Conservation (phyloP, 2,113 vertebrate species). For the Spilogale gracilis region DNA sequence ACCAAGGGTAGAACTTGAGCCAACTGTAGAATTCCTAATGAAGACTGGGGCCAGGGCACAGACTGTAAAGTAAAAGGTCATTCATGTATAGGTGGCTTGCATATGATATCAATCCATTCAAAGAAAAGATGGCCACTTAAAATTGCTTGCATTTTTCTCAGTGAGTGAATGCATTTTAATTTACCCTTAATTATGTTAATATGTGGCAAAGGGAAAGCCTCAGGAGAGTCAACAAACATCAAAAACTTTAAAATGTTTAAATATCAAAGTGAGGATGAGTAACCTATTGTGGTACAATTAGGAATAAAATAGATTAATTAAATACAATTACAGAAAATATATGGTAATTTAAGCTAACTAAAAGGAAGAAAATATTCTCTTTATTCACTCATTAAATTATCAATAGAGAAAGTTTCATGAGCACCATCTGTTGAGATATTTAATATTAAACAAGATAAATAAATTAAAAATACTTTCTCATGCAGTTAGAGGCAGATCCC, state of each 20-base stretch:
- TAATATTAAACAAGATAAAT: slow-evolving; percentile 19
- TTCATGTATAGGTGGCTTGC: too few species aligned
- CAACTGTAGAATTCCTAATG: too few species aligned
- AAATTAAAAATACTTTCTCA: neutral
- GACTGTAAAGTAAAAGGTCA: accelerated
- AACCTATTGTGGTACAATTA: neutral
- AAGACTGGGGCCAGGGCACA: neutral
- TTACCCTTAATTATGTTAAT: neutral
- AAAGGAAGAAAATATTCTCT: neutral
- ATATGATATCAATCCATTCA: neutral
- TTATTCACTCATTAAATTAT: neutral
- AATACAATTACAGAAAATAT: slow-evolving; percentile 13
- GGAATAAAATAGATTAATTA: neutral
- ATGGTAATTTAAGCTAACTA: slow-evolving; percentile 27
- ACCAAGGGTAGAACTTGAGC: neutral
- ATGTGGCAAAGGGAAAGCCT: neutral
- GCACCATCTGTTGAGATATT: slow-evolving; percentile 41
- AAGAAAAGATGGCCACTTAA: neutral
- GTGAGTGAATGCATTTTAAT: neutral
- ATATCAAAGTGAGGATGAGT: neutral
- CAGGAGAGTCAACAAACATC: neutral
- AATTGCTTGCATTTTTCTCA: too few species aligned
- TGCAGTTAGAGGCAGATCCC: neutral
- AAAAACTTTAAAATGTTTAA: neutral
- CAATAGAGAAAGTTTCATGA: neutral